phyloP scores from a whole-genome alignment of 1,140 invertebrate species.

The Polypedilum pembai region DNA sequence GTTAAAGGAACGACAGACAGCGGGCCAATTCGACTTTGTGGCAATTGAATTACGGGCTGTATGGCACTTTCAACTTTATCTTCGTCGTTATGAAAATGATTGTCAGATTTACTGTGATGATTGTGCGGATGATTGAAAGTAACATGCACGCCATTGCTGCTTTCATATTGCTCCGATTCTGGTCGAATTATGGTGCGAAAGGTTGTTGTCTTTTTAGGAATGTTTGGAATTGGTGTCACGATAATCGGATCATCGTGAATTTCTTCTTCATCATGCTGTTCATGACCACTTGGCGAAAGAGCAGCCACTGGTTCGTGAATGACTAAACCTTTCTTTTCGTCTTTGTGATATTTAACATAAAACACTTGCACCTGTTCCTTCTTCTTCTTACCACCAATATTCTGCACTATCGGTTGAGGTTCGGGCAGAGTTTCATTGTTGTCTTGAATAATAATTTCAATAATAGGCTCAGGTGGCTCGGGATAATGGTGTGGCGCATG shows the following conservation, averaged over 20 bases:
- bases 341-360: slow-evolving; percentile 82
- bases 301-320: slow-evolving; percentile 41
- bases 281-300: slow-evolving; percentile 36
- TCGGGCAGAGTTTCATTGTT: slow-evolving; percentile 71
- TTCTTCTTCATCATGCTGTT: slow-evolving; percentile 51
- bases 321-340: slow-evolving; percentile 51
- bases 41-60: slow-evolving; percentile 51
- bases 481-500: slow-evolving; percentile 54
- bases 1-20: slow-evolving; percentile 34
- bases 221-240: slow-evolving; percentile 57
- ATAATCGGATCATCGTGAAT: slow-evolving; percentile 69
- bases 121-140: slow-evolving; percentile 60
- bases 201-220: slow-evolving; percentile 61
- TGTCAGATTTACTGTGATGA: slow-evolving; percentile 48
- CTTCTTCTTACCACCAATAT: slow-evolving; percentile 51
- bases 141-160: slow-evolving; percentile 62
- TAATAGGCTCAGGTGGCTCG: slow-evolving; percentile 77
- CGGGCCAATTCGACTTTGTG: slow-evolving; percentile 41
- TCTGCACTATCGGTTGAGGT: slow-evolving; percentile 50
- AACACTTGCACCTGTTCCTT: slow-evolving; percentile 82
- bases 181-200: slow-evolving; percentile 73
- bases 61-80: slow-evolving; percentile 50
- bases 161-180: slow-evolving; percentile 72
- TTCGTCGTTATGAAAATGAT: slow-evolving; percentile 47
- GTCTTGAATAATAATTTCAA: slow-evolving; percentile 85